phyloP scores from a whole-genome alignment of 2,888 invertebrate genomes.

The Nomada ferruginata region DNA sequence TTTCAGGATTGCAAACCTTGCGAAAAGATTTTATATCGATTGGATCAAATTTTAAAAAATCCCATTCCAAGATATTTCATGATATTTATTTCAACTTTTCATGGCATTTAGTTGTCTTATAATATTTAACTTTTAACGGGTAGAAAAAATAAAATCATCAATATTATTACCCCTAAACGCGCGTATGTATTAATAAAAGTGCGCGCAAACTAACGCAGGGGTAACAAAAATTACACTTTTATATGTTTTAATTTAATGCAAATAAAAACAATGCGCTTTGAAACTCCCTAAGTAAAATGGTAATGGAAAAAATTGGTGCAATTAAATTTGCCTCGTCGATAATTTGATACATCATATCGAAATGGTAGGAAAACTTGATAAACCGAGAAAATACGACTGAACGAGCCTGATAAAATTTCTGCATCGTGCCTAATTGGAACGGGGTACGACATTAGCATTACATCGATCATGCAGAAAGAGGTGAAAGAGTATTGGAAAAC shows the following conservation, averaged over 20 bases:
- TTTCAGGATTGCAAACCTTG: conserved; percentile 44
- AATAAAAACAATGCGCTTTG: neutral
- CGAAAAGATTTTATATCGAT: neutral
- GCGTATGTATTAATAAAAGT: neutral
- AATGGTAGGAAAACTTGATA: neutral
- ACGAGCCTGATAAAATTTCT: neutral
- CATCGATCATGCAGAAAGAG: neutral
- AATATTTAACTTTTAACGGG: neutral
- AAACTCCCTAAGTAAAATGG: neutral
- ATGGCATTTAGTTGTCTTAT: no score
- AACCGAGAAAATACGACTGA: no score
- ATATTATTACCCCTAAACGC: neutral
- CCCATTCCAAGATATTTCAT: neutral
- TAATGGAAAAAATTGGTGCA: neutral
- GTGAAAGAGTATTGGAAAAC: conserved; percentile 18
- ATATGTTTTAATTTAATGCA: neutral
- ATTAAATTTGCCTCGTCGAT: conserved; percentile 3
- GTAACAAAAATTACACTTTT: conserved; percentile 2
- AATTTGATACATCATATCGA: neutral
- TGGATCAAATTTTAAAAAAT: conserved; percentile 1
- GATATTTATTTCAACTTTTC: no score
- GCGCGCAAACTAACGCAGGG: neutral
- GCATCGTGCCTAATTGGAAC: neutral
- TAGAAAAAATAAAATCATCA: neutral
- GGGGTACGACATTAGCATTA: neutral